Evolutionary conservation across 1,140 invertebrate species (phyloP), one percentile per base, ranked within the genome.

Genomic region (Pectinophora gossypiella): DNA sequence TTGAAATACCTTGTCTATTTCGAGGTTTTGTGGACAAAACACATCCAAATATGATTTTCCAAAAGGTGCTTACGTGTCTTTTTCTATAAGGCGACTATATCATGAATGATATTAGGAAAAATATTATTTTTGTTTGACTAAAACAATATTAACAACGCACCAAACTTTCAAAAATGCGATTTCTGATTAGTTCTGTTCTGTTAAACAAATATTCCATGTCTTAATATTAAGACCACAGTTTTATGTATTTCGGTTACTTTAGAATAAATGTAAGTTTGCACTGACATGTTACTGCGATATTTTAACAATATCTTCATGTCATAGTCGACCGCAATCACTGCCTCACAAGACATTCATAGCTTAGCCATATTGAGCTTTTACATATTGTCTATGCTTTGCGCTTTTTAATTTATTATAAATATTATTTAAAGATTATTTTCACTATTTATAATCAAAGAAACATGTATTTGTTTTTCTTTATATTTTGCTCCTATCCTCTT

Each of bases 301-400:
- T n/a, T 20, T 42, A 47, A 42, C 10, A 50, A 59, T 56, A 48
- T 63, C 47, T 53, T 53, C 52, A 62, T 68, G 56, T 56, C 60
- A 74, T 77, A 80, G 64, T 69, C 58, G 57, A 76, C 77, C 74
- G 80, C 80, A 84, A 83, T 85, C 81, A 86, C 79, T 86, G 83
- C 83, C 83, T 86, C 83, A 83, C 83, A 73, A 70, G 61, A 85
- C 83, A 86, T 86, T 86, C 83, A 83, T 85, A 80, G 83, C 81
- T 86, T 84, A 80, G 69, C 73, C 74, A 73, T 77, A 67, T 57
- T 62, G 74, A 82, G 78, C 79, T 86, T 84, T 66, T 72, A 80
- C 54, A 56, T 71, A 72, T 68, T 69, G 67, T 82, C 71, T 80
- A 78, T 77, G 83, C 83, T 85, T 86, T 72, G 62, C 69, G 79